Conservation (phyloP, 2,888 invertebrate genomes). For the Hoplodrina blanda region DNA sequence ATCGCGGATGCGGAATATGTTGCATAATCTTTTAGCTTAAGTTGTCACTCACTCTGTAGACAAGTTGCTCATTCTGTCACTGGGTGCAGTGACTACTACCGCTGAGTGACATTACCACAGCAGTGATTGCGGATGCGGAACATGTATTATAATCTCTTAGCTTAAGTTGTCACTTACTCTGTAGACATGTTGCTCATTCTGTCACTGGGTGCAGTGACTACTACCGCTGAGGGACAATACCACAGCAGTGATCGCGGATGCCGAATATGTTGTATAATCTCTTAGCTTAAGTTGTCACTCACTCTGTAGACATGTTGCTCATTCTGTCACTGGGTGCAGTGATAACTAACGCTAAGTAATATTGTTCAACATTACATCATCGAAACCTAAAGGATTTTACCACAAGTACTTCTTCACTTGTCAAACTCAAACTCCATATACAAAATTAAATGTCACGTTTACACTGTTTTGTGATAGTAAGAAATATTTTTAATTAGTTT, state of each 20-base stretch:
- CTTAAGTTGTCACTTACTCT: slow-evolving; percentile 15
- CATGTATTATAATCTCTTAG: not conserved
- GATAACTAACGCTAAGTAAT: slow-evolving; percentile 32
- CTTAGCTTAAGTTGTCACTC: slow-evolving; percentile 7
- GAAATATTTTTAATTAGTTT: too few relatives aligned
- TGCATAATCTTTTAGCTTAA: not conserved
- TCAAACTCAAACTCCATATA: too few relatives aligned
- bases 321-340: slow-evolving; percentile 66
- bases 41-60: slow-evolving; percentile 44
- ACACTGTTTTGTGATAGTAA: too few relatives aligned
- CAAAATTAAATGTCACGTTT: too few relatives aligned
- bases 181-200: slow-evolving; percentile 26
- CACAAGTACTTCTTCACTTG: too few relatives aligned
- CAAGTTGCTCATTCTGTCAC: slow-evolving; percentile 37
- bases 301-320: slow-evolving; percentile 42
- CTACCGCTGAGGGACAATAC: slow-evolving; percentile 7
- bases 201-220: slow-evolving; percentile 40
- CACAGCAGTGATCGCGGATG: not conserved
- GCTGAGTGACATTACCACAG: not conserved
- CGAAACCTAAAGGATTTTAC: too few relatives aligned
- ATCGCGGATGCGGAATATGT: too few relatives aligned
- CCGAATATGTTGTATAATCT: too few relatives aligned
- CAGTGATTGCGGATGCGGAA: too few relatives aligned
- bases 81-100: slow-evolving; percentile 42
- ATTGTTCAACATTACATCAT: not conserved